A percentile compares a stretch with the other conserved stretches of the same genome.
Conservation (phyloP, 2,113 vertebrate genomes). For the Mesoclemmys tuberculata region DNA sequence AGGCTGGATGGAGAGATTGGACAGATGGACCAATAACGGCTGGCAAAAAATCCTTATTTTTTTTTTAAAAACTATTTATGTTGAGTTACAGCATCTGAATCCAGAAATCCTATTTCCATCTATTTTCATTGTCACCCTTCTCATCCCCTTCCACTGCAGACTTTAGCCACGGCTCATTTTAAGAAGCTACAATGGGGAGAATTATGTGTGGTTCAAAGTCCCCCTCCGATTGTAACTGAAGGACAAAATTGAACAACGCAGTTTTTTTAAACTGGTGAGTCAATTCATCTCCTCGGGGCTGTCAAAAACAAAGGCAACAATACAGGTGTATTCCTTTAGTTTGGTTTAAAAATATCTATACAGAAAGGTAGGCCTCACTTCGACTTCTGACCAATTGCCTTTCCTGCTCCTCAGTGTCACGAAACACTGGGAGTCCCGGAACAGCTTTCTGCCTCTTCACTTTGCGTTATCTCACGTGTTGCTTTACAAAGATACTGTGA, state of each 20-base stretch:
- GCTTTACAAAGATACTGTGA: background rate
- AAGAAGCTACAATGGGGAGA: background rate
- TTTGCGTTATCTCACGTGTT: background rate
- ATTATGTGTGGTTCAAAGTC: background rate
- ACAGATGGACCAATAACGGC: background rate
- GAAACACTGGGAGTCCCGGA: background rate
- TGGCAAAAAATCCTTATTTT: background rate
- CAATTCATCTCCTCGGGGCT: background rate
- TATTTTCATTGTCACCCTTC: background rate
- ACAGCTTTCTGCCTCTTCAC: background rate
- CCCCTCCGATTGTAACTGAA: background rate
- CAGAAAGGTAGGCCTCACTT: background rate
- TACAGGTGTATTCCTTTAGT: background rate
- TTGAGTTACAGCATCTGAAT: fast-evolving
- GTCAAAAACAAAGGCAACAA: background rate
- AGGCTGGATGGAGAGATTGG: background rate
- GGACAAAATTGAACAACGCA: background rate
- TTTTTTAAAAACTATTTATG: background rate
- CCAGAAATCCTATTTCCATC: background rate
- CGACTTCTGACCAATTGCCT: background rate
- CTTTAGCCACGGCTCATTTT: background rate
- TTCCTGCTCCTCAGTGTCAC: background rate
- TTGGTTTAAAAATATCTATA: background rate
- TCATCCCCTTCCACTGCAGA: background rate
- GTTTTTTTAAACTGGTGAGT: background rate